phyloP scores from a whole-genome alignment of 1,140 invertebrate genomes.

The Aphidius gifuensis region DNA sequence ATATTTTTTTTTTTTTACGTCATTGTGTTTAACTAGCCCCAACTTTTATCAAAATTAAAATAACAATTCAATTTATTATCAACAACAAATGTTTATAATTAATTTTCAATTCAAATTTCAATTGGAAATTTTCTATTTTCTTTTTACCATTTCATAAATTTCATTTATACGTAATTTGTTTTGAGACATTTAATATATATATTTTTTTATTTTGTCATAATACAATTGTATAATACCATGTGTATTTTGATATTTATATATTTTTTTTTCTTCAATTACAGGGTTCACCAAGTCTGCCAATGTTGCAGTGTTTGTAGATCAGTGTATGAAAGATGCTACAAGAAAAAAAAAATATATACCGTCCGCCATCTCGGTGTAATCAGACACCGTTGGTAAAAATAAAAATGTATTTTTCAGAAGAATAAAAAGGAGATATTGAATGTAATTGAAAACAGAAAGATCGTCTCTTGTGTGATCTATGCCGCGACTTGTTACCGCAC shows the following conservation, averaged over 20 bases:
- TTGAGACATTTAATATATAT: background rate
- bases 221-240: background rate
- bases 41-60: no score
- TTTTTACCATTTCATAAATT: no score
- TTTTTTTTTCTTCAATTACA: slow-evolving; percentile 39
- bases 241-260: background rate
- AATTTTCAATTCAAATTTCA: no score
- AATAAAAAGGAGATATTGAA: slow-evolving; percentile 26
- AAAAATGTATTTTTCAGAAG: slow-evolving; percentile 13
- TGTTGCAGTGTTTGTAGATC: slow-evolving; percentile 9
- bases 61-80: no score
- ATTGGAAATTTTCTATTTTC: no score
- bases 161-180: no score
- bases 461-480: slow-evolving; percentile 42
- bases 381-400: slow-evolving; percentile 44
- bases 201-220: background rate
- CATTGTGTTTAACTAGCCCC: no score
- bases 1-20: no score
- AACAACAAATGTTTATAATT: no score
- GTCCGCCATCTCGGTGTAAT: slow-evolving; percentile 56
- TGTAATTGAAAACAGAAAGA: slow-evolving; percentile 49
- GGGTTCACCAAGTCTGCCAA: slow-evolving; percentile 35
- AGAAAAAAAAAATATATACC: slow-evolving; percentile 23
- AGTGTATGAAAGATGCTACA: no score
- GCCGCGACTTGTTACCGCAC: slow-evolving; percentile 31